Conservation (phyloP, 2,797 vertebrate genomes). For the Malurus splendens region DNA sequence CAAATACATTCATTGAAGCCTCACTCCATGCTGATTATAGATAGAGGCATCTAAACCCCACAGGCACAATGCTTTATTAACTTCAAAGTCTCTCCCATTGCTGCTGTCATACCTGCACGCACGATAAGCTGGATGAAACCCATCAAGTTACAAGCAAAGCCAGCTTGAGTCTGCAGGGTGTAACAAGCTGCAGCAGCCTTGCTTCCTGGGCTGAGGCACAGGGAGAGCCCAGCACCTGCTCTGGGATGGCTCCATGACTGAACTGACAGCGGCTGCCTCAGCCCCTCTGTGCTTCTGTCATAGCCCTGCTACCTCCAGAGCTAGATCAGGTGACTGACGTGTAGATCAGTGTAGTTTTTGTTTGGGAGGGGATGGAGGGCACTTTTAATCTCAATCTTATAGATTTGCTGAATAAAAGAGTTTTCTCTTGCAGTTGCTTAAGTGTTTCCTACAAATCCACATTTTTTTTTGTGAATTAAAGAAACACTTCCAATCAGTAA, state of each 20-base stretch:
- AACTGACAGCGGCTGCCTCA: background rate
- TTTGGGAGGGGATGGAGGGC: background rate
- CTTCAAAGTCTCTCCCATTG: background rate
- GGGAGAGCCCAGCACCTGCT: background rate
- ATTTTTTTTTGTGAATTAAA: background rate
- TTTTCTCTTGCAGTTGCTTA: background rate
- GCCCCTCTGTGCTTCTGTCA: background rate
- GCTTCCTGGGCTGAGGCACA: background rate
- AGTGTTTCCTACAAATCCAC: background rate
- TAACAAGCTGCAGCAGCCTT: background rate
- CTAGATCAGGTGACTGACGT: background rate
- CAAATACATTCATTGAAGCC: background rate
- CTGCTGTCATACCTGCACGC: background rate
- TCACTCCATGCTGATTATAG: background rate
- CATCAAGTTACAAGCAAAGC: background rate
- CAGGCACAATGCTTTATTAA: background rate
- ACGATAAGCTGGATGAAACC: background rate
- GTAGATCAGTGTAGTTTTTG: too few species aligned
- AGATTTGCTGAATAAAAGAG: background rate
- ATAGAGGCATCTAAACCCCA: background rate
- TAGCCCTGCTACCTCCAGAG: fast-evolving
- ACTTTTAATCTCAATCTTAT: background rate
- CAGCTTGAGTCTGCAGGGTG: background rate
- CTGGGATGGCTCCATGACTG: fast-evolving
- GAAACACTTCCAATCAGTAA: background rate